Base-by-base conservation (phyloP, 2,888 invertebrate species). In the Campoplex capitator region DNA sequence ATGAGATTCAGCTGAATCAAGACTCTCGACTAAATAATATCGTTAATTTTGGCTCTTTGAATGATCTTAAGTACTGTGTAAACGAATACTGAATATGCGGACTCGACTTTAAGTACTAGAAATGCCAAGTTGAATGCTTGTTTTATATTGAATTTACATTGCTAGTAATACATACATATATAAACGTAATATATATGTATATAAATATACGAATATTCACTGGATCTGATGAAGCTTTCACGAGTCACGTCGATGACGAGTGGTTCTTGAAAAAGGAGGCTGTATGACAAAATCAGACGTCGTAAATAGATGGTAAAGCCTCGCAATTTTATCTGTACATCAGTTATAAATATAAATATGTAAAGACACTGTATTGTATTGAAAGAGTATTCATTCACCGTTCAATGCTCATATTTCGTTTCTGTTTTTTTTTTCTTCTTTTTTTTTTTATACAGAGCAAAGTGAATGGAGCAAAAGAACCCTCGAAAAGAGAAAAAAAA, bases 41-140 rank as follows among this genome's bases (percentile, higher is more conserved):
- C 81, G 42, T 83, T 83, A 62, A 76, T 85, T 78, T 48, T n/a
- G 42, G 62, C 68, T 82, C 78, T 54, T 78, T 73, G 58, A 67
- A 68, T 38, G 62, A 51, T 13, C 38, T 75, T 62, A 28, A 83
- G 70, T 58, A 75, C 74, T 79, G 13, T 32, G 78, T 68, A 79
- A 78, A 83, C 58, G 51, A 67, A 58, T 51, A 56, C 51, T 58
- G 54, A 54, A 68, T 28, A 58, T 68, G 23, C 18, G 35, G 35
- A 68, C 68, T 80, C 35, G 45, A 85, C 62, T 81, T 58, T 58
- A 67, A 35, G 42, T 42, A 9, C 42, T 67, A 3, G 11, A 7
- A 68, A 68, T 11, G 18, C 11, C 8, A 68, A 42, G 38, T 42
- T 68, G 42, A 68, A 68, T 42, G 11, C 42, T 3, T 62, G 16